Evolutionary conservation across 2,888 invertebrate species (phyloP).

Genomic region (Norana najaformis): DNA sequence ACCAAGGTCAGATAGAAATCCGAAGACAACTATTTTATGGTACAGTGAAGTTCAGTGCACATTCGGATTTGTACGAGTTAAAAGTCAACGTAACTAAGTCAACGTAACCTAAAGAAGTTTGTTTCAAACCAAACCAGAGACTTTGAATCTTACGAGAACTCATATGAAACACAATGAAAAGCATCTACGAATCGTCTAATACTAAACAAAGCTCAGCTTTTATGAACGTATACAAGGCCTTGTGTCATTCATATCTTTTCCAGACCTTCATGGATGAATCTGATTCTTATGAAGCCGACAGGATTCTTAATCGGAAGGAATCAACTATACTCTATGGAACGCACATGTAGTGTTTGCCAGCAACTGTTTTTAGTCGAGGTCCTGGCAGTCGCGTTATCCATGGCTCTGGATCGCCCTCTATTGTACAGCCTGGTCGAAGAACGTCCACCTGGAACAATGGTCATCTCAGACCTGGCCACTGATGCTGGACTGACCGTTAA

Average conservation of each 20-base stretch:
- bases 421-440: constrained; percentile 35
- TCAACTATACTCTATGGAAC: background rate
- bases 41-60: background rate
- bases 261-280: background rate
- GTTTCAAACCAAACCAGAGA: background rate
- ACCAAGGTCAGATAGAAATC: background rate
- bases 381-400: background rate
- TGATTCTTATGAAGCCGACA: constrained; percentile 4
- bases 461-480: constrained; percentile 20
- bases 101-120: background rate
- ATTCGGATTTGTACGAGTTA: background rate
- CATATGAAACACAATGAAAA: no score
- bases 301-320: background rate
- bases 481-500: constrained; percentile 26
- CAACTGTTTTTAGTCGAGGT: background rate
- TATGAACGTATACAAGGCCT: background rate
- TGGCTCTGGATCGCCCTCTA: constrained; percentile 14
- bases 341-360: background rate
- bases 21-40: background rate
- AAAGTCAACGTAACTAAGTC: no score
- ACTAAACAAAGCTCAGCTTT: background rate
- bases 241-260: background rate
- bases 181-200: background rate
- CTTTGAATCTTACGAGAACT: background rate
- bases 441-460: constrained; percentile 33